Evolutionary conservation across 2,797 vertebrate genomes (phyloP), one percentile per base, ranked within the genome.

Genomic region (Neostethus bicornis): DNA sequence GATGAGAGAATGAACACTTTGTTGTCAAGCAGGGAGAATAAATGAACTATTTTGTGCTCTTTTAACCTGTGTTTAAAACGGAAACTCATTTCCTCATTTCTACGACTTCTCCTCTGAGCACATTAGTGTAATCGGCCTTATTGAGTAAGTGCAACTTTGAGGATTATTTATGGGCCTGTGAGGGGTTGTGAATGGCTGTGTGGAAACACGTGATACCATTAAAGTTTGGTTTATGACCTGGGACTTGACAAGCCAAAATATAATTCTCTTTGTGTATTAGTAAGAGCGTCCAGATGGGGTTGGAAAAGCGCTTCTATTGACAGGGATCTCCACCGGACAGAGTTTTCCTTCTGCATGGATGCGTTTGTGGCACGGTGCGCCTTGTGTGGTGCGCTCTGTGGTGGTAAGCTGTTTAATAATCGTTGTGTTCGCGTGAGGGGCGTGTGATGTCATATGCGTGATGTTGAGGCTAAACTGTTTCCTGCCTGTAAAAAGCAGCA

Each of bases 201-300:
- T 93, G 92, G 85, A 86, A 95, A 84, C 97, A 99, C 96, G 96
- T 99, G 97, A 98, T 90, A 93, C 95, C 96, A 99, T 98, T 99
- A 98, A 99, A 99, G 93, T 99, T 99, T 98, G 96, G 98, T 99
- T 98, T 98, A 98, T 98, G 96, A 93, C 94, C 94, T 87, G 92
- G 93, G 95, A 97, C 94, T 96, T 98, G 97, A 98, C 96, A 97
- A 97, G 96, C 94, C 96, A 98, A 99, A 99, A 99, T 97, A 98
- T 98, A 98, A 98, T 99, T 97, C 95, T 96, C 96, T 97, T 96
- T 96, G 96, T 98, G 95, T 97, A 98, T 97, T 96, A 97, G 96
- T 94, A 93, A 94, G 93, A 90, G 91, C 93, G 92, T 94, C 93
- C 95, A 96, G 96, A 98, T 95, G 95, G 38, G 94, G 92, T 90